Percentiles rank a stretch among this genome's conserved stretches.
These are phyloP conservation scores for Tachysurus vachellii DNA, from an alignment of 2,113 vertebrate genomes.

Conservation along the genomic window DNA sequence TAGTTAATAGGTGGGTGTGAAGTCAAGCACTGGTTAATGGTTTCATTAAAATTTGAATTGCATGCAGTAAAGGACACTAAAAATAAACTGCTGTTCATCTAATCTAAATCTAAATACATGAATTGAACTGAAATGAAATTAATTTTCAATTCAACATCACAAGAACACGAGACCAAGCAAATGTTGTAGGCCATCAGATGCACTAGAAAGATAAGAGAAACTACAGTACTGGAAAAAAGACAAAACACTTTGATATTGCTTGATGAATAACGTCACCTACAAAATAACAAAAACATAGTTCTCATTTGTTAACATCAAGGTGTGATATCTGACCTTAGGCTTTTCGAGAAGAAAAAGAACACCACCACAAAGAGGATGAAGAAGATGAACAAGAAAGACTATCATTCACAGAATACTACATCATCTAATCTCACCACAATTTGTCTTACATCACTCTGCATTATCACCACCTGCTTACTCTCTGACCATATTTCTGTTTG, in stretches of 20 bases:
- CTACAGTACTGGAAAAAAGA: too few relatives aligned
- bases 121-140: not conserved
- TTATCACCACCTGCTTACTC: not conserved
- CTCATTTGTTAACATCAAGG: not conserved
- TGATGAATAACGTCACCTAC: too few relatives aligned
- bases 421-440: not conserved
- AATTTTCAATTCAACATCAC: not conserved
- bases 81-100: not conserved
- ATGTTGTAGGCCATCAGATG: not conserved
- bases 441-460: not conserved
- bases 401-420: not conserved
- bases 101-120: not conserved
- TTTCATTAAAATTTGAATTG: not conserved
- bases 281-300: not conserved
- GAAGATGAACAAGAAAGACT: too few relatives aligned
- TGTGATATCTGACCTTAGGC: not conserved
- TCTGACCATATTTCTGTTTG: not conserved
- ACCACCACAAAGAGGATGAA: too few relatives aligned
- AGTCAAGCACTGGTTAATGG: not conserved
- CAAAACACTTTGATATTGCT: not conserved
- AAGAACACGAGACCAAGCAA: not conserved
- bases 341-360: not conserved
- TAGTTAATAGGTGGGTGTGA: not conserved
- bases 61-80: not conserved
- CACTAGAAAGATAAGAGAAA: not conserved